A percentile compares a stretch with the other conserved stretches of the same genome.
phyloP scores from a whole-genome alignment of 2,113 vertebrate species.

The Coryphaenoides rupestris region DNA sequence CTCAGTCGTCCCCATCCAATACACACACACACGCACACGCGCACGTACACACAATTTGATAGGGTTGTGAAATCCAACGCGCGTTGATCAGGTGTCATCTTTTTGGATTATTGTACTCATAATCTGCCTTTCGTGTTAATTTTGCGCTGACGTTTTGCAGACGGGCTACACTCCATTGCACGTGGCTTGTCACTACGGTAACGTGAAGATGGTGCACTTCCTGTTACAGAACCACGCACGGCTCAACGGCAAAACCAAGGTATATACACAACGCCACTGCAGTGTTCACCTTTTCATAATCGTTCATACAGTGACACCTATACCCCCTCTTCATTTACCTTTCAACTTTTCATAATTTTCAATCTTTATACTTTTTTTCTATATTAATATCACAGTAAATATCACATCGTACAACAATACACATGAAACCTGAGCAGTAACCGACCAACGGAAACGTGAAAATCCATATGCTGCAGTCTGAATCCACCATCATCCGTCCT shows the following conservation, averaged over 20 bases:
- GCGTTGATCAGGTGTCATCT: not conserved
- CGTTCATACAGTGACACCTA: too few species aligned
- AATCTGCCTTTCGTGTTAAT: slow-evolving; percentile 2
- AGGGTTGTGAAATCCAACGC: slow-evolving; percentile 3
- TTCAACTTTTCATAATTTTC: too few species aligned
- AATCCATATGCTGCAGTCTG: too few species aligned
- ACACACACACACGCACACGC: slow-evolving; percentile 19
- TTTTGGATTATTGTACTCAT: slow-evolving; percentile 2
- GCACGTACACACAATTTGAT: slow-evolving; percentile 21
- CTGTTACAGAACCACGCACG: slow-evolving; percentile 90
- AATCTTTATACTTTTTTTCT: too few species aligned
- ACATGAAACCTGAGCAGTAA: too few species aligned
- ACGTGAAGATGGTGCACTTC: slow-evolving; percentile 93
- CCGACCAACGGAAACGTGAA: too few species aligned
- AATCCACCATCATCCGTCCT: too few species aligned
- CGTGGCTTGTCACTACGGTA: slow-evolving; percentile 96
- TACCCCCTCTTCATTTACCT: too few species aligned
- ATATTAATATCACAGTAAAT: too few species aligned
- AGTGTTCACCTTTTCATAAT: not conserved
- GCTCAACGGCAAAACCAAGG: slow-evolving; percentile 93
- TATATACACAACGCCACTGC: slow-evolving; percentile 41
- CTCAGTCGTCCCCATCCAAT: slow-evolving; percentile 25
- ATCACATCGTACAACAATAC: too few species aligned
- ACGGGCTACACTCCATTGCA: slow-evolving; percentile 95
- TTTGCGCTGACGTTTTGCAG: slow-evolving; percentile 60